phyloP scores from a whole-genome alignment of 2,888 invertebrate genomes.

The Antheraea yamamai region DNA sequence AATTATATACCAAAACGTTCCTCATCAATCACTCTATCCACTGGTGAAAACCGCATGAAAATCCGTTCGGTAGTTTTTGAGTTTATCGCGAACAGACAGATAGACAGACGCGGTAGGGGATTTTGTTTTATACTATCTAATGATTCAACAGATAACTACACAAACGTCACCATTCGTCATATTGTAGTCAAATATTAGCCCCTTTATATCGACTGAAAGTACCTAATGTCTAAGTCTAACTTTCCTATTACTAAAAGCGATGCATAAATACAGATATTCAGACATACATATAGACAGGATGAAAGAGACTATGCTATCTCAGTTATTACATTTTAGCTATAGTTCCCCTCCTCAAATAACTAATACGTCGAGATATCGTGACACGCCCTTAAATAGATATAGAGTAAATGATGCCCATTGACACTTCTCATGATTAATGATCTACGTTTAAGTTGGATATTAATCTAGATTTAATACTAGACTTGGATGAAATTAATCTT shows the following conservation, averaged over 20 bases:
- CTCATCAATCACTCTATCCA: too few species aligned
- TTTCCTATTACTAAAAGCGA: neutral
- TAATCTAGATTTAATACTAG: slow-evolving; percentile 10
- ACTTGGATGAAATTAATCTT: slow-evolving; percentile 1
- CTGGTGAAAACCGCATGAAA: too few species aligned
- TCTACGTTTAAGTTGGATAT: slow-evolving; percentile 13
- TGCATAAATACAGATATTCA: neutral
- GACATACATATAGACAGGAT: neutral
- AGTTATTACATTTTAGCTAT: neutral
- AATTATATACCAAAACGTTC: too few species aligned
- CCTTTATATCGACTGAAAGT: neutral
- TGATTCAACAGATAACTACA: neutral
- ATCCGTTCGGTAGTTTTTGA: too few species aligned
- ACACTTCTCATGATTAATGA: slow-evolving; percentile 34
- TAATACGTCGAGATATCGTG: neutral
- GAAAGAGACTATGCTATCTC: too few species aligned
- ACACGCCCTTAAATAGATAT: neutral
- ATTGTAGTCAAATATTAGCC: neutral
- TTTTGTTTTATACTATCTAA: too few species aligned
- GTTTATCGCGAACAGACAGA: too few species aligned
- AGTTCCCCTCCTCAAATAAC: neutral
- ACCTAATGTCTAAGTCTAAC: neutral
- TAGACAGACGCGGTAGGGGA: too few species aligned
- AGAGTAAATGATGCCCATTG: slow-evolving; percentile 22
- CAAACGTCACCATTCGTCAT: neutral